Percentiles rank a stretch among this genome's conserved stretches.
These are phyloP conservation scores for Pomatostomus ruficeps DNA, from an alignment of 2,113 vertebrate genomes.

Conservation along the genomic window DNA sequence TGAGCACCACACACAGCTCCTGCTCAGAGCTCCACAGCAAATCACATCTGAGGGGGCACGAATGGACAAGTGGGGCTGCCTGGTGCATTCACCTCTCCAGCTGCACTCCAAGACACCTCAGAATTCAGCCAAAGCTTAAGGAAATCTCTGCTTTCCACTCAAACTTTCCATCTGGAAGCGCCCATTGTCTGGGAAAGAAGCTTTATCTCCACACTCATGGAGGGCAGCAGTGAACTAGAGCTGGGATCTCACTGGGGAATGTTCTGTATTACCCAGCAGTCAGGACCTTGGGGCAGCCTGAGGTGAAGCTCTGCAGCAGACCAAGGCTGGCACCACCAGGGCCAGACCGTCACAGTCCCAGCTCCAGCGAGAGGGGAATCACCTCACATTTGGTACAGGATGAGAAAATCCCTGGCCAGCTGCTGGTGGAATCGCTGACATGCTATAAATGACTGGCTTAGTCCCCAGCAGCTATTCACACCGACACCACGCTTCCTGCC, in stretches of 20 bases:
- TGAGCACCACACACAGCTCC: background rate
- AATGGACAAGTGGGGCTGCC: fast-evolving
- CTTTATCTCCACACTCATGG: background rate
- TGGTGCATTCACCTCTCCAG: background rate
- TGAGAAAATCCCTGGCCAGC: background rate
- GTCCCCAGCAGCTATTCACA: conserved; percentile 4
- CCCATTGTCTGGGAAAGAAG: background rate
- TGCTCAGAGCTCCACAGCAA: background rate
- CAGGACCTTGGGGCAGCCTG: background rate
- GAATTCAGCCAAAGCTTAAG: background rate
- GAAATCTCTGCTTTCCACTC: background rate
- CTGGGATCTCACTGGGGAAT: background rate
- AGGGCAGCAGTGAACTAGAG: background rate
- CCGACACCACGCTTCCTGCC: background rate
- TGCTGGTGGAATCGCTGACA: background rate
- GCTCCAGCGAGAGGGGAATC: background rate
- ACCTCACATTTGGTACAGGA: background rate
- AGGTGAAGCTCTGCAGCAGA: background rate
- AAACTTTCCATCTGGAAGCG: background rate
- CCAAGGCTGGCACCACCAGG: background rate
- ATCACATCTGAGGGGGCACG: background rate
- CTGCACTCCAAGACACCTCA: background rate
- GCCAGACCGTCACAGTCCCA: background rate
- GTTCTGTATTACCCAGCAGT: background rate
- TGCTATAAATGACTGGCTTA: background rate